These are phyloP conservation scores for Podilymbus podiceps DNA, from an alignment of 2,113 vertebrate species.

Conservation along the genomic window DNA sequence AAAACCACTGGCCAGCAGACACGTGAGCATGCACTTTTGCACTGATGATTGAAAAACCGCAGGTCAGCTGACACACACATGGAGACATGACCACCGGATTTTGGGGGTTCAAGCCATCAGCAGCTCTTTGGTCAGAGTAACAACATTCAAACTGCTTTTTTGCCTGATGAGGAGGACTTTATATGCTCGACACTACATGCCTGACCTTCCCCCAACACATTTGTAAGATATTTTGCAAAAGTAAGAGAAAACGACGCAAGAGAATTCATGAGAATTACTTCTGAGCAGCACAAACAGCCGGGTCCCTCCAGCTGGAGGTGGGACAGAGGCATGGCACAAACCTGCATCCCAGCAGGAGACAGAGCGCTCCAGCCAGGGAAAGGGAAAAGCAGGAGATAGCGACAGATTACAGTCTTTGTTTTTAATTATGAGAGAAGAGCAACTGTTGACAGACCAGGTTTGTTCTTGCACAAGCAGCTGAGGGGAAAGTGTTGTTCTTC, in stretches of 20 bases:
- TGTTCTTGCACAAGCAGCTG: constrained; percentile 16
- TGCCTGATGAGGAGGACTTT: neutral
- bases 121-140: neutral
- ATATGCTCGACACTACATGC: neutral
- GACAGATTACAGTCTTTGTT: constrained; percentile 23
- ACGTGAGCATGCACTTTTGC: neutral
- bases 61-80: accelerated
- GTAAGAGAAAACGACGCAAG: neutral
- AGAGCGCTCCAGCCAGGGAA: neutral
- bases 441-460: neutral
- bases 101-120: neutral
- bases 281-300: neutral
- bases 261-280: neutral
- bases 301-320: neutral
- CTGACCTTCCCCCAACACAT: accelerated
- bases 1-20: neutral
- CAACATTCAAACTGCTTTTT: neutral
- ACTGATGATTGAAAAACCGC: neutral
- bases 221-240: neutral
- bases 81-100: neutral
- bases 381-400: neutral
- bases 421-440: neutral
- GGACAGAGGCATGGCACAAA: neutral
- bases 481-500: constrained; percentile 4
- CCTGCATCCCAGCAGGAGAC: neutral